Base-by-base conservation (phyloP, 2,797 vertebrate genomes). In the Diplodus sargus region DNA sequence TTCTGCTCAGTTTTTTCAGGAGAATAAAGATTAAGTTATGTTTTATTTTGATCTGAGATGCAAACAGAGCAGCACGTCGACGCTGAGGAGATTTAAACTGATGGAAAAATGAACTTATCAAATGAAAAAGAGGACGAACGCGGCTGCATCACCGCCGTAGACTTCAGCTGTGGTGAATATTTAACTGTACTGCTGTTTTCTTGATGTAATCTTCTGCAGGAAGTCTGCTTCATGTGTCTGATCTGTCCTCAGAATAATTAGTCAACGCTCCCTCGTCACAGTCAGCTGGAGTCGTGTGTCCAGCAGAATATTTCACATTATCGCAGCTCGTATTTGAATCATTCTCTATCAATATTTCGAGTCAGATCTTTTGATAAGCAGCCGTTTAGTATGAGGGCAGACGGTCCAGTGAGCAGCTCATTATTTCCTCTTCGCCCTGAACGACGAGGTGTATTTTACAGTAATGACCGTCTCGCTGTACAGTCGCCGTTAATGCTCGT, bases 371-470 rank as follows among this genome's bases (percentile, higher is more conserved):
- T 79, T 77, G 67, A 81, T 68, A 58, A 78, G 82, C 62, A 56
- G 58, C 17, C 51, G 6, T 79, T 82, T 45, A 69, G 48, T 13
- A 0, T 8, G 70, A 34, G 47, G 39, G 49, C 49, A 59, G 34
- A 20, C 5, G 13, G 68, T 70, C 28, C 72, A 17, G 70, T 0
- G 47, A 71, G 54, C 22, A n/a, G 79, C 83, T 81, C 87, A 48
- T 85, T 87, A 82, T 82, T 79, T 83, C 70, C 15, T 11, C 74
- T 25, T 53, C n/a, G 1, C 48, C 42, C 59, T 65, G 59, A 52
- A 52, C 28, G 63, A 69, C 47, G 30, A 34, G 70, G 65, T 48
- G 66, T 61, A 53, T 78, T 81, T 65, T 71, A 43, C 57, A 34
- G 79, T 74, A 86, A 85, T 81, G 82, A 69, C 59, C 17, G 0